Evolutionary conservation across 2,797 vertebrate genomes (phyloP).

Genomic region (Rhabdomys pumilio): DNA sequence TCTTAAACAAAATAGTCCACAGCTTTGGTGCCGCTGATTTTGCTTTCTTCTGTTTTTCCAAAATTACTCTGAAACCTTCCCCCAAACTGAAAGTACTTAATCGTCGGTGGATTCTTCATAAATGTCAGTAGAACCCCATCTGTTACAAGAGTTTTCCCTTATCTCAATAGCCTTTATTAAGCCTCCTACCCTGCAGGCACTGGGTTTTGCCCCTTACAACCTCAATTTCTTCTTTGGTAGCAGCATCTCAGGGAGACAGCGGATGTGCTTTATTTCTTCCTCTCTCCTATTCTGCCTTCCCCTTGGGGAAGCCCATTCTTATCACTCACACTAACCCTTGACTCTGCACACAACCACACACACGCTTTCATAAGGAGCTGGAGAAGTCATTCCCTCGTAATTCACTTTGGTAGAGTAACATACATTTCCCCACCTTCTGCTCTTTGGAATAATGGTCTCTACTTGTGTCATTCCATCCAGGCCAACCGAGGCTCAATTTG

Average conservation of each 20-base stretch:
- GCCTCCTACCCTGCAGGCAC: constrained; percentile 67
- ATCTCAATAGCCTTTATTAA: constrained; percentile 80
- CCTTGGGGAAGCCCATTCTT: constrained; percentile 25
- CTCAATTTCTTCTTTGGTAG: constrained; percentile 77
- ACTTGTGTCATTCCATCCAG: background rate
- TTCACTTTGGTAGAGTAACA: background rate
- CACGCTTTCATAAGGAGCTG: constrained; percentile 51
- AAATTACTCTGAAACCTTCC: constrained; percentile 82
- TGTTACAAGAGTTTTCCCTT: constrained; percentile 63
- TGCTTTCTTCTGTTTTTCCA: constrained; percentile 59
- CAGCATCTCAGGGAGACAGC: constrained; percentile 5
- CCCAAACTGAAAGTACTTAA: constrained; percentile 70
- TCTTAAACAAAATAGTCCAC: constrained; percentile 83
- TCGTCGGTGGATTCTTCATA: constrained; percentile 72
- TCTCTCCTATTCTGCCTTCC: background rate
- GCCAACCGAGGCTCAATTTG: background rate
- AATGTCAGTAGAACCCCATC: constrained; percentile 71
- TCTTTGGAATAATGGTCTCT: background rate
- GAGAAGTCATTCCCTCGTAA: background rate
- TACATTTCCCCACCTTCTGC: background rate
- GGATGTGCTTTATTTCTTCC: constrained; percentile 34
- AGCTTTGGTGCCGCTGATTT: constrained; percentile 66
- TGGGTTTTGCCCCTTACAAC: constrained; percentile 76
- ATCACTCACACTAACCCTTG: constrained; percentile 42
- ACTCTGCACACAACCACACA: constrained; percentile 13